Conservation (phyloP, 2,888 invertebrate genomes). For the Osmoderma eremita region DNA sequence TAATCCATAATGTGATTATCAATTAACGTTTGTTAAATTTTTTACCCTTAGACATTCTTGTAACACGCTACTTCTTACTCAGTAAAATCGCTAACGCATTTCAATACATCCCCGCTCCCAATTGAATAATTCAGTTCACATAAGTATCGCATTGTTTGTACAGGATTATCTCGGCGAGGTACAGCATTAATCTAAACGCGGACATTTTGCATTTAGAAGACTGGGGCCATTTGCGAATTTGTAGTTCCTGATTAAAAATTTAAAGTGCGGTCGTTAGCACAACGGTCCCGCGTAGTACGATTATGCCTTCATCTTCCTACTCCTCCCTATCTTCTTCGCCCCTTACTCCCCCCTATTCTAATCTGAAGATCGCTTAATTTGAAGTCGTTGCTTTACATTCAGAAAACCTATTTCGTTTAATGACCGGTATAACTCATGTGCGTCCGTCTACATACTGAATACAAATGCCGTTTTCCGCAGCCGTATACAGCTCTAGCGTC, state of each 20-base stretch:
- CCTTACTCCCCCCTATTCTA: conserved; percentile 16
- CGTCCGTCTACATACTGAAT: conserved; percentile 25
- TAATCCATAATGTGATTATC: no score
- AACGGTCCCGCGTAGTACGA: not conserved
- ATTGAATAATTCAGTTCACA: conserved; percentile 17
- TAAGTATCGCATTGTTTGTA: not conserved
- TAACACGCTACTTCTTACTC: no score
- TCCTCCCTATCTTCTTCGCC: not conserved
- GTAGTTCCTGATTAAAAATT: conserved; percentile 31
- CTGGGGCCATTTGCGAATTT: conserved; percentile 19
- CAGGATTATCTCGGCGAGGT: not conserved
- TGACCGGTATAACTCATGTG: conserved; percentile 39
- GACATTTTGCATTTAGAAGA: conserved; percentile 26
- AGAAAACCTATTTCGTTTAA: conserved; percentile 42
- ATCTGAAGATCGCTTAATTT: conserved; percentile 40
- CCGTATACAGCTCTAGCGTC: not conserved
- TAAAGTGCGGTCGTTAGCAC: conserved; percentile 28
- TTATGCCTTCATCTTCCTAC: conserved; percentile 11
- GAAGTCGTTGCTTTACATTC: conserved; percentile 40
- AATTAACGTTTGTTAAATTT: no score
- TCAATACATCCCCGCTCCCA: no score
- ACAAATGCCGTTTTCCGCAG: conserved; percentile 16
- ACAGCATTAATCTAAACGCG: conserved; percentile 5
- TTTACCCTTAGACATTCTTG: no score
- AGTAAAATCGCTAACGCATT: no score